Conservation (phyloP, 2,113 vertebrate species). For the Sphaerodactylus townsendi region DNA sequence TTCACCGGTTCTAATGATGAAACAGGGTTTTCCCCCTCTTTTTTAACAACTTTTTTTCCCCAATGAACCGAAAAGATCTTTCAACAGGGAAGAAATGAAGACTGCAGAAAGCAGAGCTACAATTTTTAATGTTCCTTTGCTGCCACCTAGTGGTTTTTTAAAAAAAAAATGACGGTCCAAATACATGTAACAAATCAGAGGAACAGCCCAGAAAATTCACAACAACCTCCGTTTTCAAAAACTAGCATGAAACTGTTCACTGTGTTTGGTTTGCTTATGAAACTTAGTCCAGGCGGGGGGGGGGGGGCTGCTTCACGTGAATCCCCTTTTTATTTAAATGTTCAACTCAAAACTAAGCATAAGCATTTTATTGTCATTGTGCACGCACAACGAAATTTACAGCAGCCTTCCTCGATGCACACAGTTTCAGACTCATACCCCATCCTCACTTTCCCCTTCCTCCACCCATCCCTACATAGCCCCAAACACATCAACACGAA, state of each 20-base stretch:
- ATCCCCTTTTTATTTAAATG: background rate
- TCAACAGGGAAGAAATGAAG: background rate
- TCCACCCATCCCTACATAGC: no score
- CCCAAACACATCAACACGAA: no score
- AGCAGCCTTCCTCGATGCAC: no score
- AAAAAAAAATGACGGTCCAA: background rate
- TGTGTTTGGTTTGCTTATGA: background rate
- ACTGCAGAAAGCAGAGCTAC: background rate
- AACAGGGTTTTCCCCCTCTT: background rate
- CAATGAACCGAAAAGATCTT: slow-evolving; percentile 4
- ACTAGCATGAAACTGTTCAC: background rate
- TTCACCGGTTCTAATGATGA: slow-evolving; percentile 19
- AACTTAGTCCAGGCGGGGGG: background rate
- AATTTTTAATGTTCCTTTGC: slow-evolving; percentile 78
- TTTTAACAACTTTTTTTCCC: slow-evolving; percentile 28
- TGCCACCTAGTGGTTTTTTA: slow-evolving; percentile 79
- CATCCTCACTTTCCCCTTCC: no score
- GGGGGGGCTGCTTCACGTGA: background rate
- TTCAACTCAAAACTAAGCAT: background rate
- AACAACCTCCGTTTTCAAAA: background rate
- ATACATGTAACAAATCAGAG: accelerated
- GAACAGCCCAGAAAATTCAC: no score
- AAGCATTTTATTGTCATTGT: no score
- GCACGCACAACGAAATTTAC: no score
- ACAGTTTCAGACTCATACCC: no score